Evolutionary conservation across 1,140 invertebrate species (phyloP), one percentile per base, ranked within the genome.

Genomic region (Doryteuthis pealeii): DNA sequence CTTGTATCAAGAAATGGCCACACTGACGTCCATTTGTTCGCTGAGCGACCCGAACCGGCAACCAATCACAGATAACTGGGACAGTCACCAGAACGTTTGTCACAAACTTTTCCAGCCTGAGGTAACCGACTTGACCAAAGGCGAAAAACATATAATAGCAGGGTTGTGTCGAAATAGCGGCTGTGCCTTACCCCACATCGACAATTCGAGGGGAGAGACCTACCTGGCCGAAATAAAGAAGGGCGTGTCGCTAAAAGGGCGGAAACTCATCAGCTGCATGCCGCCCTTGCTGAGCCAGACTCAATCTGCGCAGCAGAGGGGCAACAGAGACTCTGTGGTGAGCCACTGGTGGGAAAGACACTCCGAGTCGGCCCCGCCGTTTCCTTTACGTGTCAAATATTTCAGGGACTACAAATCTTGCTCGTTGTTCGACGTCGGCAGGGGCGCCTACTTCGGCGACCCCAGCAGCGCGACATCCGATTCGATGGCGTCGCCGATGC

Each of bases 71-170:
- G 30, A 31, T 28, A 32, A 31, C 32, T 30, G 31, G 15, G 28
- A 32, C 32, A 68, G 10, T 6, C 28, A 22, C 22, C 66, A 28
- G 10, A 10, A 10, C 30, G 30, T 4, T 4, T 22, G 28, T 30
- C n/a, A 33, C 31, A 68, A 68, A 14, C 28, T 28, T 32, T 68
- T 68, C 32, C 31, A 30, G 28, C 32, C 28, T 5, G 66, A 68
- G 31, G 66, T 22, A 22, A 31, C 66, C 15, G 66, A 68, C 12
- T 68, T 68, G 5, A 68, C 66, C 0, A 68, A 68, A 33, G 66
- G 66, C 8, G 66, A 68, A 30, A 68, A 68, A 22, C n/a, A 68
- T 31, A 68, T 68, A 32, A 68, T 68, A 6, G 66, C 66, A 22
- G 66, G 66, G 18, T 32, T 68, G 26, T 68, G 66, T 22, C 66